These are phyloP conservation scores for Macroramphosus scolopax DNA, from an alignment of 2,797 vertebrate species.

Conservation along the genomic window DNA sequence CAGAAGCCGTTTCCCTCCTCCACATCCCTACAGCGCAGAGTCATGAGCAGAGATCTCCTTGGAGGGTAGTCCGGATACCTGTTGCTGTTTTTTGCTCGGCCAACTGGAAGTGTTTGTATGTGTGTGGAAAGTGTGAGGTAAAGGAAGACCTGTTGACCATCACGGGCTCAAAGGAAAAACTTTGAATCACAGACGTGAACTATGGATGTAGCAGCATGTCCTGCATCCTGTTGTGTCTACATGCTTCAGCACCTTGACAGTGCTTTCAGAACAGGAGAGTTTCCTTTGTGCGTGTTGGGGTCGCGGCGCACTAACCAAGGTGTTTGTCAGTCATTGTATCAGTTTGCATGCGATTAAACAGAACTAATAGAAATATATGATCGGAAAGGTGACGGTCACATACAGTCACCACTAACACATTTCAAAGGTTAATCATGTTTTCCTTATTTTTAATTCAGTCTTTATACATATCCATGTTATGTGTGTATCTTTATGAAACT, in stretches of 20 bases:
- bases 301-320: too few species aligned
- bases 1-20: constrained; percentile 65
- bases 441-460: constrained; percentile 47
- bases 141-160: constrained; percentile 60
- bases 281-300: constrained; percentile 11
- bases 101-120: constrained; percentile 37
- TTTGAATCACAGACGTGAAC: constrained; percentile 48
- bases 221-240: constrained; percentile 68
- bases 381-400: background rate
- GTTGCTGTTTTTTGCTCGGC: constrained; percentile 57
- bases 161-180: constrained; percentile 50
- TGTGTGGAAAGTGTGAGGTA: constrained; percentile 57
- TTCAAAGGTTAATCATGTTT: constrained; percentile 6
- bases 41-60: constrained; percentile 60
- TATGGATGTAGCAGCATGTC: constrained; percentile 29
- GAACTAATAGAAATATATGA: background rate
- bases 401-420: background rate
- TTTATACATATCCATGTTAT: constrained; percentile 36
- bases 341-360: background rate
- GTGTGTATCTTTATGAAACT: constrained; percentile 36
- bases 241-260: constrained; percentile 31
- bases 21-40: constrained; percentile 49
- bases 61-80: constrained; percentile 76
- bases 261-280: constrained; percentile 32
- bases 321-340: constrained; percentile 11